phyloP scores from a whole-genome alignment of 2,113 vertebrate genomes.

The Ochotona curzoniae region DNA sequence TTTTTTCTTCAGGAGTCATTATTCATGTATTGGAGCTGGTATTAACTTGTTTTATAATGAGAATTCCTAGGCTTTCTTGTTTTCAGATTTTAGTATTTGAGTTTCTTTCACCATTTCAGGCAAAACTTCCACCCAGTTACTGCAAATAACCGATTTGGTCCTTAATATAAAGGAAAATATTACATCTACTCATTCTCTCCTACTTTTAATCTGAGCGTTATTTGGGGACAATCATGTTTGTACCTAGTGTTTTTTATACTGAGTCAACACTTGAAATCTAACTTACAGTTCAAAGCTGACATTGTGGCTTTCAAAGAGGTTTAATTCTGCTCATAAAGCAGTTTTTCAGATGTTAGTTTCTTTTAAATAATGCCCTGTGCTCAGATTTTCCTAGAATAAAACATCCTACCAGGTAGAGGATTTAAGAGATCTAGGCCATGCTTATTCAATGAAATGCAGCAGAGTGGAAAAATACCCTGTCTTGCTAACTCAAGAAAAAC shows the following conservation, averaged over 20 bases:
- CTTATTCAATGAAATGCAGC: constrained; percentile 70
- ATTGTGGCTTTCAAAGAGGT: constrained; percentile 18
- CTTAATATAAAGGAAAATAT: constrained; percentile 40
- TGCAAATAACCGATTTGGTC: constrained; percentile 21
- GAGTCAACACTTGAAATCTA: background rate
- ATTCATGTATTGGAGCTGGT: background rate
- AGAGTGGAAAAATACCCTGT: constrained; percentile 55
- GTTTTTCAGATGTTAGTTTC: constrained; percentile 69
- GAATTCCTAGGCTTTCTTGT: background rate
- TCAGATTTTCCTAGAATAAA: constrained; percentile 74
- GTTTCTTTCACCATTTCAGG: background rate
- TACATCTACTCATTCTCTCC: background rate
- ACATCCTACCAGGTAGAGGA: constrained; percentile 58
- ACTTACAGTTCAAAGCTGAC: background rate
- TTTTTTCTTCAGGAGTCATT: constrained; percentile 51
- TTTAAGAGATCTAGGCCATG: constrained; percentile 69
- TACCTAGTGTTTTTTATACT: background rate
- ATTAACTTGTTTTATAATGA: background rate
- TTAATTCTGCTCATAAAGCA: constrained; percentile 65
- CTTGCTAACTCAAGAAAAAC: constrained; percentile 54
- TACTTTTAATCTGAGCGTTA: background rate
- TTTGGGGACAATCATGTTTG: background rate
- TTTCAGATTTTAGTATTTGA: background rate
- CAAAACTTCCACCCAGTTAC: constrained; percentile 6
- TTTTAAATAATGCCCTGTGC: constrained; percentile 66